Evolutionary conservation across 2,797 vertebrate species (phyloP), one percentile per base, ranked within the genome.

Genomic region (Mus minutoides): DNA sequence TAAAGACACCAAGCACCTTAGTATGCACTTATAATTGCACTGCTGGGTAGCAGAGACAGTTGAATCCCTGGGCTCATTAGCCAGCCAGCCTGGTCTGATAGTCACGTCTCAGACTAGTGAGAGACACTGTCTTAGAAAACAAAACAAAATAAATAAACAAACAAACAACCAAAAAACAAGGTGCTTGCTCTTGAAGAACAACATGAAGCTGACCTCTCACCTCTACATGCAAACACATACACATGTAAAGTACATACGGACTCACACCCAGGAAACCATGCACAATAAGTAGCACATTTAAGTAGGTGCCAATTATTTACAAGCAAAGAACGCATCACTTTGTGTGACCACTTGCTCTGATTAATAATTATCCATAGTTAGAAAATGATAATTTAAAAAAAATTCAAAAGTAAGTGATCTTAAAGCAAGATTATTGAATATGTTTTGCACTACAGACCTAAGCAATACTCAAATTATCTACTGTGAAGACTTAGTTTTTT

Each of bases 251-350:
- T 34, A 14, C 67, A 73, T 9, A 19, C 21, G 73, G 64, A 40
- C 22, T 29, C 49, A 73, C 22, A 87, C 22, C 6, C 13, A 37
- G 82, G 22, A 71, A 71, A 43, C 54, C n/a, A 75, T 87, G 77
- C 19, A 95, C 76, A 93, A 73, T 43, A 13, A 64, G 67, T 19
- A 75, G 52, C 24, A 29, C 73, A 79, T 75, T 77, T 37, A 92
- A 92, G 21, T 26, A 94, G 78, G 46, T 84, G 3, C 19, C 79
- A 67, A 84, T 76, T 67, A 89, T 92, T 94, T 94, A 34, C 29
- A 91, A 92, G 8, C 9, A 94, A 94, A 83, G 80, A 60, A 85
- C 31, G 49, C 77, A 40, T 1, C 2, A 62, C 92, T 96, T 95
- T 69, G 1, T 85, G 52, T 52, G 67, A 6, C 19, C 62, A 86